Evolutionary conservation across 2,797 vertebrate genomes (phyloP).

Genomic region (Lacerta agilis): DNA sequence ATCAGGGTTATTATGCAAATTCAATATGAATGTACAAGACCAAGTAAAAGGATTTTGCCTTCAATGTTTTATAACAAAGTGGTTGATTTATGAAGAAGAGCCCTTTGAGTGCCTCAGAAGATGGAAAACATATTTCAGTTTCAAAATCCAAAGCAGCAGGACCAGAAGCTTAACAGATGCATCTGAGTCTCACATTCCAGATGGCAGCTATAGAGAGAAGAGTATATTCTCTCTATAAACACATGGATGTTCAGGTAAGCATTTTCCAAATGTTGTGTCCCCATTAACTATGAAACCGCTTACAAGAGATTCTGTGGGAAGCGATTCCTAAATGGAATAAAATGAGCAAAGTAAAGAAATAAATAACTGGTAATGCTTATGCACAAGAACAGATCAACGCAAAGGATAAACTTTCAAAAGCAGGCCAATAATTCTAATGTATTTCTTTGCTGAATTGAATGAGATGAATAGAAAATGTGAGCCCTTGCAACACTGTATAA

Average conservation of each 20-base stretch:
- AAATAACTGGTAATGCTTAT: too few species aligned
- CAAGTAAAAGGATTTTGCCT: not conserved
- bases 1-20: not conserved
- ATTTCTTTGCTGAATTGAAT: too few species aligned
- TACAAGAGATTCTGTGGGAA: too few species aligned
- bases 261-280: not conserved
- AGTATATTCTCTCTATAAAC: not conserved
- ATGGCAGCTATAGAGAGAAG: not conserved
- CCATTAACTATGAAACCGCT: not conserved
- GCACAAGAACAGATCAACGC: too few species aligned
- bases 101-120: not conserved
- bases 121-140: slow-evolving; percentile 28
- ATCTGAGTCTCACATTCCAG: slow-evolving; percentile 7
- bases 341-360: too few species aligned
- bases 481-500: too few species aligned
- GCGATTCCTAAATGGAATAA: too few species aligned
- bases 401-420: too few species aligned
- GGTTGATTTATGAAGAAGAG: not conserved
- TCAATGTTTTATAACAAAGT: not conserved
- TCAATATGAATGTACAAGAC: not conserved
- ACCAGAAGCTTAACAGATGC: not conserved
- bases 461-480: too few species aligned
- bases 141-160: slow-evolving; percentile 16
- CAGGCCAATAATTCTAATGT: too few species aligned
- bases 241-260: not conserved